Evolutionary conservation across 2,888 invertebrate species (phyloP).

Genomic region (Achlya flavicornis): DNA sequence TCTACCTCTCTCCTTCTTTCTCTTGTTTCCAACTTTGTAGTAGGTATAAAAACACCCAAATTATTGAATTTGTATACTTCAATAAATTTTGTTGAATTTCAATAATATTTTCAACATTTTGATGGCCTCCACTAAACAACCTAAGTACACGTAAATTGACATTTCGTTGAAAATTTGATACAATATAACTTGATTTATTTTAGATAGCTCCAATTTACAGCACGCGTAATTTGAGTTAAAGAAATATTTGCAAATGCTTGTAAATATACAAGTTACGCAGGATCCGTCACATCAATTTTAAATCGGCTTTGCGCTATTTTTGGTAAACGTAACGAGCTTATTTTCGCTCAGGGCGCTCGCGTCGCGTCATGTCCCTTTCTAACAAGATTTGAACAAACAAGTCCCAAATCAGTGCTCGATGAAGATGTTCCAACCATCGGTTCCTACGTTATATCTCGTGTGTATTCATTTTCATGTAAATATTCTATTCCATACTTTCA

Average conservation of each 20-base stretch:
- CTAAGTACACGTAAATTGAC: too few relatives aligned
- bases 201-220: background rate
- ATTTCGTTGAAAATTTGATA: background rate
- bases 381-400: conserved; percentile 65
- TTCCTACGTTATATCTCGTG: background rate
- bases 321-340: conserved; percentile 50
- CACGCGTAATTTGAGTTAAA: conserved; percentile 19
- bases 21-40: too few relatives aligned
- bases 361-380: conserved; percentile 46
- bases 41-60: too few relatives aligned
- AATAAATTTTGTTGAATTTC: too few relatives aligned
- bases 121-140: too few relatives aligned
- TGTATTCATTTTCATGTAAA: conserved; percentile 24
- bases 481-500: conserved; percentile 13
- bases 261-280: conserved; percentile 23
- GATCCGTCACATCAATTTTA: conserved; percentile 37
- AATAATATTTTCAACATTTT: too few relatives aligned
- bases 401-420: conserved; percentile 57
- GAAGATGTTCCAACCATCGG: conserved; percentile 24
- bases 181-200: background rate
- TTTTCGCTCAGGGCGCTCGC: conserved; percentile 41
- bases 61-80: too few relatives aligned
- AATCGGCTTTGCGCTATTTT: conserved; percentile 32
- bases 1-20: too few relatives aligned
- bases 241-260: conserved; percentile 12